Percentiles rank a stretch among this genome's conserved stretches.
phyloP scores from a whole-genome alignment of 2,797 vertebrate genomes.

The Pseudocheirus occidentalis region DNA sequence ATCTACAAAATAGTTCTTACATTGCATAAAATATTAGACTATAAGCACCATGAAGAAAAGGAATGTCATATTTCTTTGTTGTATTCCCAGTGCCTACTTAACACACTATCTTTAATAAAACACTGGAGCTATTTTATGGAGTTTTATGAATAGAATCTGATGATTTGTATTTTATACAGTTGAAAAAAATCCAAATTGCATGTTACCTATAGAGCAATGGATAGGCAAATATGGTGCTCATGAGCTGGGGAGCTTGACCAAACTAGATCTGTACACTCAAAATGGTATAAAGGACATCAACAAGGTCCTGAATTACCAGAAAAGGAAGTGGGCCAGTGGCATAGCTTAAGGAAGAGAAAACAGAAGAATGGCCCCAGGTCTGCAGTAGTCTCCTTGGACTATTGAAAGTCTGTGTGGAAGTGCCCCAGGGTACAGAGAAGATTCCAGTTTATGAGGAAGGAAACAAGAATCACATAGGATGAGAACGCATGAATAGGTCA shows the following conservation, averaged over 20 bases:
- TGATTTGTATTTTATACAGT: neutral
- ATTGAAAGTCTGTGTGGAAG: neutral
- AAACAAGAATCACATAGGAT: neutral
- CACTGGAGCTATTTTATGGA: neutral
- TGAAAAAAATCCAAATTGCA: neutral
- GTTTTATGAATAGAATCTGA: neutral
- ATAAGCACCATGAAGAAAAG: neutral
- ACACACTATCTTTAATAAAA: neutral
- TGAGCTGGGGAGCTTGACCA: neutral
- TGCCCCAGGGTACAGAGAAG: neutral
- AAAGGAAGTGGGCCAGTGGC: neutral
- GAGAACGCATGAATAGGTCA: neutral
- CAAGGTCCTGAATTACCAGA: neutral
- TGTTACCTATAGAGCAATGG: neutral
- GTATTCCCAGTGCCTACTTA: neutral
- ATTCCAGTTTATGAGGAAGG: neutral
- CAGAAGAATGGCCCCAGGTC: neutral
- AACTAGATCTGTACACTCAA: neutral
- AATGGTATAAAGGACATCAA: neutral
- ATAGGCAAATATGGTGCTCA: neutral
- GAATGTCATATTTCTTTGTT: neutral
- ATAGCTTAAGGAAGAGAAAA: neutral
- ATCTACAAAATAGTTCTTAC: neutral
- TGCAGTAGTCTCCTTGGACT: neutral
- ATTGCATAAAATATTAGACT: neutral